These are phyloP conservation scores for Melolontha melolontha DNA, from an alignment of 2,888 invertebrate genomes.

Conservation along the genomic window DNA sequence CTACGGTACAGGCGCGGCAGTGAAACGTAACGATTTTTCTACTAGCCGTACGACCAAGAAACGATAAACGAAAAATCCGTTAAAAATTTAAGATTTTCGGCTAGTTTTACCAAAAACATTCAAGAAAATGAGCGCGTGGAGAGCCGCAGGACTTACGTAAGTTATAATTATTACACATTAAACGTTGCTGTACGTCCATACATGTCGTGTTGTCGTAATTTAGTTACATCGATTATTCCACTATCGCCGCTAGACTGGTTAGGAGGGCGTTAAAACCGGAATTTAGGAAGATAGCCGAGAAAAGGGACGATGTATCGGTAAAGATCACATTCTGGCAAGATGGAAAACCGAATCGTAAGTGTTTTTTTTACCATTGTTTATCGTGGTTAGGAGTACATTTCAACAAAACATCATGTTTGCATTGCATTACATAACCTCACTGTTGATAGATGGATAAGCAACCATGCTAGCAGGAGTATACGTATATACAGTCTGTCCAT, in stretches of 20 bases:
- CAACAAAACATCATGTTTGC: too few species aligned
- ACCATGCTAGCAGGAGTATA: background rate
- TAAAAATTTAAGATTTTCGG: slow-evolving; percentile 1
- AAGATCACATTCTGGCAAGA: slow-evolving; percentile 48
- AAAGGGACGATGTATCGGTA: slow-evolving; percentile 48
- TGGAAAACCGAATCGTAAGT: slow-evolving; percentile 47
- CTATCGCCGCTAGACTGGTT: slow-evolving; percentile 53
- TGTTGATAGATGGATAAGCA: background rate
- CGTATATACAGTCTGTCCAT: background rate
- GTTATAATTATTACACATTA: slow-evolving; percentile 34
- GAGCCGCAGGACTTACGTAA: slow-evolving; percentile 47
- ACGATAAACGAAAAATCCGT: slow-evolving; percentile 9
- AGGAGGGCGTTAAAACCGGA: slow-evolving; percentile 53
- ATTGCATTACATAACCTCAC: too few species aligned
- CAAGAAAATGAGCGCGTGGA: slow-evolving; percentile 44
- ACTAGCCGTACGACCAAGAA: slow-evolving; percentile 1
- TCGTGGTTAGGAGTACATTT: background rate
- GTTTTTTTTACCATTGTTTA: slow-evolving; percentile 26
- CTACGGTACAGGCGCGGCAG: slow-evolving; percentile 28
- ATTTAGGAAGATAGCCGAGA: slow-evolving; percentile 47
- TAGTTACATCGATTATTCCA: slow-evolving; percentile 56
- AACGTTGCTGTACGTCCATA: slow-evolving; percentile 16
- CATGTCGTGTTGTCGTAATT: slow-evolving; percentile 30
- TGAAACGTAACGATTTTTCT: slow-evolving; percentile 24
- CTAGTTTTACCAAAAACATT: slow-evolving; percentile 27